Percentiles rank a stretch among this genome's conserved stretches.
phyloP scores from a whole-genome alignment of 2,888 invertebrate species.

The Poecilobothrus nobilitatus region DNA sequence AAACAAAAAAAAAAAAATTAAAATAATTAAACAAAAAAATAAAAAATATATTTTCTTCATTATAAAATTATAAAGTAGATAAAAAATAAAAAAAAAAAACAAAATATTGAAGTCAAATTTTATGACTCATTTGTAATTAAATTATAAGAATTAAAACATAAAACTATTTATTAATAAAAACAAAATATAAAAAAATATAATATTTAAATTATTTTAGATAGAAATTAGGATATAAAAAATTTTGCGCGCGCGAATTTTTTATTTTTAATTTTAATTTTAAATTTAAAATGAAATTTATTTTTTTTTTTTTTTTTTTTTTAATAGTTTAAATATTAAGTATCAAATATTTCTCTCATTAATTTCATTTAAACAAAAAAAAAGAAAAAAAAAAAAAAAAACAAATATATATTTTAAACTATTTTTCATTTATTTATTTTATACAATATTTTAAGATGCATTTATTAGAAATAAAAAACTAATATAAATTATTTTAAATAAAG shows the following conservation, averaged over 20 bases:
- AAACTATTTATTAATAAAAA: neutral
- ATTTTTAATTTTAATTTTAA: neutral
- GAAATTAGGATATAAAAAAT: neutral
- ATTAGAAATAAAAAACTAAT: conserved; percentile 32
- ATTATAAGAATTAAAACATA: neutral
- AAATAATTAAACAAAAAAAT: too few relatives aligned
- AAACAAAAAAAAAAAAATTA: neutral
- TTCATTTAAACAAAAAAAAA: neutral
- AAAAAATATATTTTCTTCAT: too few relatives aligned
- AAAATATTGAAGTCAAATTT: neutral
- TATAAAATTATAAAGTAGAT: too few relatives aligned
- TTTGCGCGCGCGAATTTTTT: conserved; percentile 1
- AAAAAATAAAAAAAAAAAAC: too few relatives aligned
- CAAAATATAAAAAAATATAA: neutral
- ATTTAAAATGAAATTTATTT: neutral
- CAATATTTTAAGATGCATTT: conserved; percentile 42
- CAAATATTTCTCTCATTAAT: neutral
- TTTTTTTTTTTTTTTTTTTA: neutral
- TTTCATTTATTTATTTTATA: conserved; percentile 32
- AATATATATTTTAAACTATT: conserved; percentile 29
- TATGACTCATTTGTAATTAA: neutral
- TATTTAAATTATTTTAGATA: conserved; percentile 6
- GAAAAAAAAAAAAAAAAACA: conserved; percentile 38
- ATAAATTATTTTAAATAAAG: conserved; percentile 28
- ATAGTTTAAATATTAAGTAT: neutral